A percentile compares a stretch with the other conserved stretches of the same genome.
phyloP scores from a whole-genome alignment of 2,888 invertebrate genomes.

The Tipula vernalis region DNA sequence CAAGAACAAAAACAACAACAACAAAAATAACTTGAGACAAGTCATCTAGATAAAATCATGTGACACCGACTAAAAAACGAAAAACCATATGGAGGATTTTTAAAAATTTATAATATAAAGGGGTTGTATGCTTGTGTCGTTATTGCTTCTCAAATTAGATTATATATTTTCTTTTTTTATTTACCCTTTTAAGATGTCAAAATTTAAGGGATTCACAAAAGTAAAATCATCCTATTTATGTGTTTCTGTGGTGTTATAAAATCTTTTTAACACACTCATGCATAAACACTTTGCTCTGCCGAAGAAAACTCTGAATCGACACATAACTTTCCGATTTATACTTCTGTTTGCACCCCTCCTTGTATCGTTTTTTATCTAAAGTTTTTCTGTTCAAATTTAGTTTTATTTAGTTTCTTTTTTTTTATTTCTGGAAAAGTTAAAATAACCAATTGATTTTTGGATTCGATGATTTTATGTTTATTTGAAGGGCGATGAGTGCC shows the following conservation, averaged over 20 bases:
- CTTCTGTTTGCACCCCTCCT: not conserved
- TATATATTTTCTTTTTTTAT: not conserved
- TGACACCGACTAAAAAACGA: not conserved
- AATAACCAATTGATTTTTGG: not conserved
- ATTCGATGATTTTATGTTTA: not conserved
- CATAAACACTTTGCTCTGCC: not conserved
- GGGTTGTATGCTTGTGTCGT: not conserved
- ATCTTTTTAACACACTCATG: not conserved
- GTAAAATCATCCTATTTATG: not conserved
- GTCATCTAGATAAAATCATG: slow-evolving; percentile 4
- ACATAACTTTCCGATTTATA: not conserved
- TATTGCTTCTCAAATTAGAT: not conserved
- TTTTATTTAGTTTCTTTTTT: not conserved
- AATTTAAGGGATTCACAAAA: not conserved
- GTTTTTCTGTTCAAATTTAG: not conserved
- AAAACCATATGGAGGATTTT: not conserved
- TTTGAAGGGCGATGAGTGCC: not conserved
- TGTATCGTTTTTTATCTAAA: not conserved
- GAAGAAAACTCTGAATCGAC: not conserved
- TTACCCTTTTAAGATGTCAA: not conserved
- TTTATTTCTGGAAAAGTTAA: not conserved
- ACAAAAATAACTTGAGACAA: not conserved
- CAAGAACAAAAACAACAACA: not conserved
- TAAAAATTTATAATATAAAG: not conserved
- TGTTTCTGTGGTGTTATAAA: not conserved